Conservation (phyloP, 2,113 vertebrate genomes). For the Cynoglossus semilaevis region DNA sequence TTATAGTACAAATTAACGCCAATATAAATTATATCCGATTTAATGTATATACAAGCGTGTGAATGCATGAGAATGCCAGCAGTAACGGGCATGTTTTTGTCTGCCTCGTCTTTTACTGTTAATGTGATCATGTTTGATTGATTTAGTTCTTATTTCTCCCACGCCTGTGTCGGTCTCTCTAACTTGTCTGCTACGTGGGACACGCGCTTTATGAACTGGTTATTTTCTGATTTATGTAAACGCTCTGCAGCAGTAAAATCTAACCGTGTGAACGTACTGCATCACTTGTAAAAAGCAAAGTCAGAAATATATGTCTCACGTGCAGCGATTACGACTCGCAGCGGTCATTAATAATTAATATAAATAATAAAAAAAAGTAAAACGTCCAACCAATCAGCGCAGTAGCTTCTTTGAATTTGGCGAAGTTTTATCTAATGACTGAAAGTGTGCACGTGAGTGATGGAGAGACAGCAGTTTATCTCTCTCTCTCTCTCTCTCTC, state of each 20-base stretch:
- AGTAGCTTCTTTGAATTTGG: slow-evolving; percentile 38
- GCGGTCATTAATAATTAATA: slow-evolving; percentile 14
- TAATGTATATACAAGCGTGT: slow-evolving; percentile 1
- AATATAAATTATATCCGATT: not conserved
- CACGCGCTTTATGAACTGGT: slow-evolving; percentile 12
- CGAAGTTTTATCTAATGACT: slow-evolving; percentile 27
- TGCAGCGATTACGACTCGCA: not conserved
- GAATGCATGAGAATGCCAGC: not conserved
- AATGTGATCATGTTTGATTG: not conserved
- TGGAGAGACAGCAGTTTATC: slow-evolving; percentile 8
- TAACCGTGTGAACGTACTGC: slow-evolving; percentile 8
- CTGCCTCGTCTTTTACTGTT: not conserved
- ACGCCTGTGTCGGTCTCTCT: not conserved
- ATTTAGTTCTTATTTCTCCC: not conserved
- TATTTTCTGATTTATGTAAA: slow-evolving; percentile 35
- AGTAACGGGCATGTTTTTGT: not conserved
- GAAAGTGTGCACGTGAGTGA: slow-evolving; percentile 34
- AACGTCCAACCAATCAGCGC: slow-evolving; percentile 60
- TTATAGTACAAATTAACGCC: slow-evolving; percentile 1
- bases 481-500: not conserved
- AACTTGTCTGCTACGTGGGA: slow-evolving; percentile 36
- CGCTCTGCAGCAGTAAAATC: slow-evolving; percentile 36
- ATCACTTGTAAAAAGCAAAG: slow-evolving; percentile 28
- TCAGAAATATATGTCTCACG: not conserved
- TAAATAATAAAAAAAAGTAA: not conserved